These are phyloP conservation scores for Drosophila putrida DNA, from an alignment of 2,888 invertebrate species.

Conservation along the genomic window DNA sequence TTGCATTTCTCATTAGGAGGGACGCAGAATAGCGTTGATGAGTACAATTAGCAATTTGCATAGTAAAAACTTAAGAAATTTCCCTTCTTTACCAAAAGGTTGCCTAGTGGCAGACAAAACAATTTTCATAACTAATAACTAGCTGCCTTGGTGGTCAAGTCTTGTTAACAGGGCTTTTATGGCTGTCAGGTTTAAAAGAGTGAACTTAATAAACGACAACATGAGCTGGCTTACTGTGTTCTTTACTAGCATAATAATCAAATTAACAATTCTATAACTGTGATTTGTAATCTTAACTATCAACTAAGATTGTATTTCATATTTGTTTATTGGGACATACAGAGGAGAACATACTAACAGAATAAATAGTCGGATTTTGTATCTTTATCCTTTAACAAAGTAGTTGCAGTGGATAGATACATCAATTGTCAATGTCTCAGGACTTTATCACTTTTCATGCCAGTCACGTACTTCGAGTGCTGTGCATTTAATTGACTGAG, in stretches of 20 bases:
- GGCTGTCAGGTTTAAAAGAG: not conserved
- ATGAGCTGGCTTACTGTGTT: not conserved
- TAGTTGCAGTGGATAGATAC: not conserved
- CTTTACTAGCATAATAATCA: not conserved
- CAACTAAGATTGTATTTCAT: not conserved
- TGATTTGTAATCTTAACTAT: not conserved
- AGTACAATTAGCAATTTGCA: constrained; percentile 81
- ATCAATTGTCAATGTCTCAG: constrained; percentile 31
- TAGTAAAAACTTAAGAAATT: constrained; percentile 70
- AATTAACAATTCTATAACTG: not conserved
- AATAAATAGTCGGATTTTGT: not conserved
- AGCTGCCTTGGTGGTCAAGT: constrained; percentile 29
- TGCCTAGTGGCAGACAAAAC: constrained; percentile 43
- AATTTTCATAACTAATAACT: constrained; percentile 65
- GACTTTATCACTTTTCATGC: constrained; percentile 40
- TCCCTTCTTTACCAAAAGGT: constrained; percentile 28
- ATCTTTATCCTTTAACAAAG: constrained; percentile 7
- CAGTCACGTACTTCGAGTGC: constrained; percentile 36
- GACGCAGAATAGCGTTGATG: constrained; percentile 56
- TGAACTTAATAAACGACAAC: not conserved
- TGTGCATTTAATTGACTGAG: constrained; percentile 39
- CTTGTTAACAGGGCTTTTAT: constrained; percentile 14
- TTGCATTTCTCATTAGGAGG: constrained; percentile 76
- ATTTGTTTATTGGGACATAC: not conserved
- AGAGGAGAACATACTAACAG: not conserved